Percentiles rank a stretch among this genome's conserved stretches.
Evolutionary conservation across 2,113 vertebrate species (phyloP).

Genomic region (Apaloderma vittatum): DNA sequence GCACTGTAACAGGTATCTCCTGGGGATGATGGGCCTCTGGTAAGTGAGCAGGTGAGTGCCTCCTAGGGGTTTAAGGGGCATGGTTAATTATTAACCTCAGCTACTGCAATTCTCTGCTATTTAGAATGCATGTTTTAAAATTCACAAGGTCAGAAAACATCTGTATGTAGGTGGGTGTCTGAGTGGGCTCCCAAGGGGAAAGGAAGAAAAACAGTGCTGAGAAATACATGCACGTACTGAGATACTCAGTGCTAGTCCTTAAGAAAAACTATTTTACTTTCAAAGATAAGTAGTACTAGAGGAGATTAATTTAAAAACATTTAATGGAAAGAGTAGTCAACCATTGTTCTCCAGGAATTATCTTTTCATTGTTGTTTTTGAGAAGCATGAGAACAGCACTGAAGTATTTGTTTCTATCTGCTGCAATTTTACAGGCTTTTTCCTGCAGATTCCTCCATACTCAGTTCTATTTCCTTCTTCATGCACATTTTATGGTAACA

Average conservation of each 20-base stretch:
- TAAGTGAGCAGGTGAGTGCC: constrained; percentile 8
- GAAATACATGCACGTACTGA: not conserved
- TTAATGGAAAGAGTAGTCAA: not conserved
- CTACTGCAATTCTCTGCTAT: not conserved
- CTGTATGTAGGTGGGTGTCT: not conserved
- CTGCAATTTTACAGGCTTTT: not conserved
- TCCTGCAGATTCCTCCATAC: not conserved
- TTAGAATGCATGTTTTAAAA: constrained; percentile 37
- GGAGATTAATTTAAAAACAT: not conserved
- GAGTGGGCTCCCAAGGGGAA: not conserved
- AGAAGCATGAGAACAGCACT: not conserved
- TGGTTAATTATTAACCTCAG: constrained; percentile 43
- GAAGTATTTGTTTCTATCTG: not conserved
- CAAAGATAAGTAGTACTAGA: not conserved
- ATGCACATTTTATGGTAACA: not conserved
- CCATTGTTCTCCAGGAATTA: not conserved
- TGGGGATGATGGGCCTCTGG: not conserved
- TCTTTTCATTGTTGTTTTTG: not conserved
- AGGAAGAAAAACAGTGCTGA: not conserved
- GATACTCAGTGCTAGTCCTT: not conserved
- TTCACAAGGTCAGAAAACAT: constrained; percentile 46
- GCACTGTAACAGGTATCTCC: constrained; percentile 21
- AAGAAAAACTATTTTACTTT: constrained; percentile 2
- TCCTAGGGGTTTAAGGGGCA: constrained; percentile 4
- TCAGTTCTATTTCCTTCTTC: not conserved